phyloP scores from a whole-genome alignment of 2,888 invertebrate species.

The Mactromeris polynyma region DNA sequence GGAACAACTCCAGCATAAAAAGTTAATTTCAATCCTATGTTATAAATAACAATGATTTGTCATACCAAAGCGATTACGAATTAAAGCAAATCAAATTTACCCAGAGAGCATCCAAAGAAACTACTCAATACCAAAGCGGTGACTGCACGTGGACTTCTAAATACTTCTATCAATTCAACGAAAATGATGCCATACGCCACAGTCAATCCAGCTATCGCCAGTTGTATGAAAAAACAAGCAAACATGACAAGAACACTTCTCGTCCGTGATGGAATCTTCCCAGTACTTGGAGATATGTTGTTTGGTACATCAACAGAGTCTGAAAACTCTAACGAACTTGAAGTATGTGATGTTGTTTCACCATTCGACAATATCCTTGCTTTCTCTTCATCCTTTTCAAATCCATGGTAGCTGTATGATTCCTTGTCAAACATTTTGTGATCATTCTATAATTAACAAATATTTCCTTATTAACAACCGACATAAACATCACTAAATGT shows the following conservation, averaged over 20 bases:
- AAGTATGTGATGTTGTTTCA: not conserved
- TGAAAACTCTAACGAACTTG: not conserved
- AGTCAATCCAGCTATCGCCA: slow-evolving; percentile 34
- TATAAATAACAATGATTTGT: no score
- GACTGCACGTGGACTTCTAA: slow-evolving; percentile 44
- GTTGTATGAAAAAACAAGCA: slow-evolving; percentile 50
- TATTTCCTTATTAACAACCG: no score
- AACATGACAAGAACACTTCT: slow-evolving; percentile 43
- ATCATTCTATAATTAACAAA: no score
- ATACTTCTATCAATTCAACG: slow-evolving; percentile 50
- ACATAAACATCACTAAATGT: no score
- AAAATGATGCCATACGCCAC: slow-evolving; percentile 56
- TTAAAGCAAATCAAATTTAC: not conserved
- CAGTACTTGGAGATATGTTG: not conserved
- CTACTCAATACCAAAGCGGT: slow-evolving; percentile 57
- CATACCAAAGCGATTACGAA: not conserved
- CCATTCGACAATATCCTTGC: not conserved
- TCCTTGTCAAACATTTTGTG: not conserved
- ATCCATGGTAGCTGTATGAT: not conserved
- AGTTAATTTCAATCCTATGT: no score
- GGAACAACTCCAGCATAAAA: no score
- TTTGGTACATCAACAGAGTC: not conserved
- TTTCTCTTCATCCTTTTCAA: not conserved
- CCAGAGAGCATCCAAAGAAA: slow-evolving; percentile 48
- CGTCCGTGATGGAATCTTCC: not conserved